These are phyloP conservation scores for Hestina assimilis DNA, from an alignment of 1,140 invertebrate genomes.

Conservation along the genomic window DNA sequence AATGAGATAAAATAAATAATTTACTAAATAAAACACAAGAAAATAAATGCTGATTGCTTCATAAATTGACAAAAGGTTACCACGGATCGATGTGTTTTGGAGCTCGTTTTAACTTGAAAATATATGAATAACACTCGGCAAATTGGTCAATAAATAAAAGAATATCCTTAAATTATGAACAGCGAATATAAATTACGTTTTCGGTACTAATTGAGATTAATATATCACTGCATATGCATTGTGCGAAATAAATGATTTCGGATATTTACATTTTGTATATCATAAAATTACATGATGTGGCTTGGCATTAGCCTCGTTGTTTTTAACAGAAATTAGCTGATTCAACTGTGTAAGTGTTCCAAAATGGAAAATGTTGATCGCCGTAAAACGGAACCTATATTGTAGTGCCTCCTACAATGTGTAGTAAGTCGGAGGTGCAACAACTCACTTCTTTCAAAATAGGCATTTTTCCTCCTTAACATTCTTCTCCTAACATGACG, in stretches of 20 bases:
- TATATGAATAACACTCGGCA: constrained; percentile 56
- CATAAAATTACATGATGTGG: not conserved
- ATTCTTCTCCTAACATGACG: too few species aligned
- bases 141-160: constrained; percentile 64
- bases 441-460: too few species aligned
- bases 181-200: constrained; percentile 43
- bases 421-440: too few species aligned
- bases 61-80: constrained; percentile 66
- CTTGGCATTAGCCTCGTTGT: too few species aligned
- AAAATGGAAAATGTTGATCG: too few species aligned
- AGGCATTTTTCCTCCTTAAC: too few species aligned
- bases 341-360: too few species aligned
- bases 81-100: constrained; percentile 47
- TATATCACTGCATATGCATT: constrained; percentile 26
- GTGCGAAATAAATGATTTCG: constrained; percentile 10
- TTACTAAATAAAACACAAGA: constrained; percentile 48
- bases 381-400: too few species aligned
- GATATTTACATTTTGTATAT: not conserved
- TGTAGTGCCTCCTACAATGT: too few species aligned
- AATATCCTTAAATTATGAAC: constrained; percentile 34
- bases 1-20: constrained; percentile 61
- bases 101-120: constrained; percentile 40
- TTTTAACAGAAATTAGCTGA: too few species aligned
- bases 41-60: constrained; percentile 65
- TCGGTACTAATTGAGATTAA: constrained; percentile 54